Conservation (phyloP, 2,797 vertebrate species). For the Tiaroga cobitis region DNA sequence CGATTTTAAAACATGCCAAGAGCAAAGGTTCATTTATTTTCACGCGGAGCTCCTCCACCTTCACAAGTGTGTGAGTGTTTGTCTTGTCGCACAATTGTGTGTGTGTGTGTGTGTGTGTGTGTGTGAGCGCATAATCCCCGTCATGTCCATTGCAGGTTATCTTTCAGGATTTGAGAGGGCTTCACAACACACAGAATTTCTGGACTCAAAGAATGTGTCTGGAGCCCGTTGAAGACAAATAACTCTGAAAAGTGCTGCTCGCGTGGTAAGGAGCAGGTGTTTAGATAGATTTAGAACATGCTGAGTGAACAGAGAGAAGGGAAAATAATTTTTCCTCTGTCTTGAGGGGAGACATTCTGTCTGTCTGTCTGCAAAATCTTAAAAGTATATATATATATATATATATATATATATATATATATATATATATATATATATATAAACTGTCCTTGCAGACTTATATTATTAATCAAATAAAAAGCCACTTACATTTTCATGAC, state of each 20-base stretch:
- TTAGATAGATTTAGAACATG: slow-evolving; percentile 74
- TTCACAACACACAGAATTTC: slow-evolving; percentile 67
- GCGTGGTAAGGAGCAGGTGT: slow-evolving; percentile 68
- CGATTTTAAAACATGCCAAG: slow-evolving; percentile 59
- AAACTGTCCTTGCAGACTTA: not conserved
- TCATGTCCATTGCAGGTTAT: slow-evolving; percentile 39
- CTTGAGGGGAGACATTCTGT: slow-evolving; percentile 11
- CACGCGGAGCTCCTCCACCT: slow-evolving; percentile 62
- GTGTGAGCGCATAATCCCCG: slow-evolving; percentile 49
- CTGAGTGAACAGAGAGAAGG: slow-evolving; percentile 65
- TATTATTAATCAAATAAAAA: not conserved
- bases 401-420: too few species aligned
- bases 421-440: too few species aligned
- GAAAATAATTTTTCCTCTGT: slow-evolving; percentile 68
- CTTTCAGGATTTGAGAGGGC: slow-evolving; percentile 53
- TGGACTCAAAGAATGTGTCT: slow-evolving; percentile 70
- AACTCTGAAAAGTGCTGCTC: slow-evolving; percentile 23
- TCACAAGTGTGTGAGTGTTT: slow-evolving; percentile 21
- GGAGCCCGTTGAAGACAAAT: slow-evolving; percentile 63
- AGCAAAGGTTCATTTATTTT: slow-evolving; percentile 70
- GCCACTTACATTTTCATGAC: not conserved
- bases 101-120: slow-evolving; percentile 1
- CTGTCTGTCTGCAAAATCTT: not conserved
- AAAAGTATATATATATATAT: not conserved
- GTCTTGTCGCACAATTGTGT: not conserved